phyloP scores from a whole-genome alignment of 2,797 vertebrate genomes.

The Crocidura indochinensis region DNA sequence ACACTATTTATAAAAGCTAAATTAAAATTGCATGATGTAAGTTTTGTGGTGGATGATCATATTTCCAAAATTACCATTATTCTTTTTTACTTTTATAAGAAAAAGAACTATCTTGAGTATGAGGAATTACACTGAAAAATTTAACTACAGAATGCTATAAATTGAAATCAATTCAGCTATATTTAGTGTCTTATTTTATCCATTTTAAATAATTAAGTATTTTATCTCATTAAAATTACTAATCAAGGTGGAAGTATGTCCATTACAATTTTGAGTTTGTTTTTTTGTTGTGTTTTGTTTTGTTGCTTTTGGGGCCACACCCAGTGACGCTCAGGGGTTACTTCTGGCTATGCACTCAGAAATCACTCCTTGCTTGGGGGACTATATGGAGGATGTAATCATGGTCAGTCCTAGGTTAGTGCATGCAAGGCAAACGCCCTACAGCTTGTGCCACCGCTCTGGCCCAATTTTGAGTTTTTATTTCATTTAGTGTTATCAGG shows the following conservation, averaged over 20 bases:
- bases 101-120: not conserved
- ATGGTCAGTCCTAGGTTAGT: too few relatives aligned
- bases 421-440: too few relatives aligned
- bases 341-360: too few relatives aligned
- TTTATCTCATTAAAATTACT: not conserved
- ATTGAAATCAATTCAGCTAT: not conserved
- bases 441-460: too few relatives aligned
- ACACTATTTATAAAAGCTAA: not conserved
- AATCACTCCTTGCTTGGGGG: too few relatives aligned
- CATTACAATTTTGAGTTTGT: too few relatives aligned
- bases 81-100: conserved; percentile 24
- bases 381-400: too few relatives aligned
- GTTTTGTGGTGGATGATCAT: not conserved
- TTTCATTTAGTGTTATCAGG: too few relatives aligned
- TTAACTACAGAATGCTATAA: not conserved
- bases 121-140: not conserved
- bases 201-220: conserved; percentile 3
- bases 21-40: conserved; percentile 47
- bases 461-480: too few relatives aligned
- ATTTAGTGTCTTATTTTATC: not conserved
- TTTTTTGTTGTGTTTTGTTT: too few relatives aligned
- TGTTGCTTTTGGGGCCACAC: too few relatives aligned
- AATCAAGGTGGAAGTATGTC: not conserved
- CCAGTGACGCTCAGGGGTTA: too few relatives aligned
- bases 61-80: not conserved